Evolutionary conservation across 2,797 vertebrate genomes (phyloP), one percentile per base, ranked within the genome.

Genomic region (Phataginus tetradactyla): DNA sequence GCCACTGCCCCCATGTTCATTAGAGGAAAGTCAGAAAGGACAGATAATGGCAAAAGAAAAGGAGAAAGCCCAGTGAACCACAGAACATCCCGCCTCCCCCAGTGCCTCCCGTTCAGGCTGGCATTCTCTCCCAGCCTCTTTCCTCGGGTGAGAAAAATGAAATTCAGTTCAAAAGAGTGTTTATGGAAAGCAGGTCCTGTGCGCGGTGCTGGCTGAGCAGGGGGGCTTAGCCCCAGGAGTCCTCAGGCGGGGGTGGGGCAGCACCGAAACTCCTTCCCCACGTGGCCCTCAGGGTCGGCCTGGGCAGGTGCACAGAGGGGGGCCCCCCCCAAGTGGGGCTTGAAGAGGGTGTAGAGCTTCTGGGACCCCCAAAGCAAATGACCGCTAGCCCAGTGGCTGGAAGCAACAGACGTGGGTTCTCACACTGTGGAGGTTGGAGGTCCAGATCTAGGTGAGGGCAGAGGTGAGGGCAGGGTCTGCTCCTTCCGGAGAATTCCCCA

Each of bases 121-220:
- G 86, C 32, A 5, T 34, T 63, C 51, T 69, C 61, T 80, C 55
- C 34, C 34, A 68, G 27, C 55, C 18, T 29, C 64, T 51, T 51
- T 81, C 55, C 51, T 95, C 94, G 90, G 95, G 89, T 81, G 74
- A 91, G 81, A 96, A 81, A 91, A 59, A 63, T 25, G 78, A 88
- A 78, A 77, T 91, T 81, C 45, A 0, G 61, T 88, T 93, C 55
- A 72, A 94, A 95, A 71, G 83, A 74, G 37, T 93, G 91, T 95
- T 86, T 68, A 87, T 53, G 89, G 63, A 49, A 90, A 92, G 90
- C 59, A 95, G 91, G 51, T 51, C 57, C 81, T 21, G 49, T 64
- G 88, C 71, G 59, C 53, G 27, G 63, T 0, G 1, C 45, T 5
- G 17, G 79, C 51, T 13, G 45, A 39, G 59, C 59, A 23, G 29